Percentiles rank a stretch among this genome's conserved stretches.
Evolutionary conservation across 2,888 invertebrate species (phyloP).

Genomic region (Colostygia pectinataria): DNA sequence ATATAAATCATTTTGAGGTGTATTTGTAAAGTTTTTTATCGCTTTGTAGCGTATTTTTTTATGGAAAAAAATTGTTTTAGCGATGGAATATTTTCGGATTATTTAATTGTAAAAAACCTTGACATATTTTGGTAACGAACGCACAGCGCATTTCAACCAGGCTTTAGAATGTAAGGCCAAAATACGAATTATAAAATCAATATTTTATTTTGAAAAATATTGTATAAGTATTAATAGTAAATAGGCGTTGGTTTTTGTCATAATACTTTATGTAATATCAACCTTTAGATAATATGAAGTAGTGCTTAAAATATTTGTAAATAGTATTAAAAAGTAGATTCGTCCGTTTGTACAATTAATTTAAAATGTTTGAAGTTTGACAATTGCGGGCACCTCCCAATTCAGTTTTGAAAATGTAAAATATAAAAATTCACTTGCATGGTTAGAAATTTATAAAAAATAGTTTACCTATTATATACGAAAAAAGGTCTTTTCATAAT

Average conservation of each 20-base stretch:
- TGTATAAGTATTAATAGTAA: constrained; percentile 24
- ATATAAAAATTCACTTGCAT: constrained; percentile 36
- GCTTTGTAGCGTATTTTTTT: constrained; percentile 44
- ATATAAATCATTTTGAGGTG: constrained; percentile 34
- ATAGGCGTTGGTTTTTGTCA: constrained; percentile 37
- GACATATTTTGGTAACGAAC: constrained; percentile 33
- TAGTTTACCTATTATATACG: constrained; percentile 37
- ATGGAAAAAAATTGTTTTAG: constrained; percentile 32
- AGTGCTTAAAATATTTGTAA: constrained; percentile 73
- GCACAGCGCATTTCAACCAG: constrained; percentile 30
- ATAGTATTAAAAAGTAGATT: constrained; percentile 68
- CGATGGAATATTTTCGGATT: constrained; percentile 27
- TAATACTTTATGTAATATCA: constrained; percentile 35
- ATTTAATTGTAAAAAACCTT: constrained; percentile 26
- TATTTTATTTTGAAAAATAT: constrained; percentile 27
- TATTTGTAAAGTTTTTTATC: constrained; percentile 36
- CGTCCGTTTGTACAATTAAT: constrained; percentile 26
- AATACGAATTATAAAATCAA: constrained; percentile 24
- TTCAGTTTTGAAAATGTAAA: constrained; percentile 26
- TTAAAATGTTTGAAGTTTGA: constrained; percentile 28
- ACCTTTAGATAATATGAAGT: constrained; percentile 49
- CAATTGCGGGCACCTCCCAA: constrained; percentile 31
- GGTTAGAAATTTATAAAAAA: constrained; percentile 45
- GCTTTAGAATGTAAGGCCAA: constrained; percentile 19
- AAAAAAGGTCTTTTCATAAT: constrained; percentile 30